These are phyloP conservation scores for Ammodytes dubius DNA, from an alignment of 2,113 vertebrate species.

Conservation along the genomic window DNA sequence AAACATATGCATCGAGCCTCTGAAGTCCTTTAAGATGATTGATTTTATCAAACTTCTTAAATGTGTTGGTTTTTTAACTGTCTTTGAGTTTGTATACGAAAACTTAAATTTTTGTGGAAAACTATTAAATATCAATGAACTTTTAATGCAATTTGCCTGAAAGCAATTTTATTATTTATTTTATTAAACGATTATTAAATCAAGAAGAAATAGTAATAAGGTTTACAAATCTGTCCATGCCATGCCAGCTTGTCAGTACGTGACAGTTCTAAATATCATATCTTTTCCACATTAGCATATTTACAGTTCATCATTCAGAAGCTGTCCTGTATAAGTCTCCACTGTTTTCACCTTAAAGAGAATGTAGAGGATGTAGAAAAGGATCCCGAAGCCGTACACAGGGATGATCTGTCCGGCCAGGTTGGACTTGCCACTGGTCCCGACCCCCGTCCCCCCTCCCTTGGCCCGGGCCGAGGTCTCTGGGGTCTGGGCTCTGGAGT, in stretches of 20 bases:
- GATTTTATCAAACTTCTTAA: no score
- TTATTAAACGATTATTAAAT: no score
- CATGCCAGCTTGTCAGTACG: no score
- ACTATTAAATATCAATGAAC: no score
- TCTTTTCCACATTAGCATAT: background rate
- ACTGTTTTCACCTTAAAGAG: slow-evolving; percentile 92
- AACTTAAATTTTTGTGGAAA: no score
- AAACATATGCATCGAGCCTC: no score
- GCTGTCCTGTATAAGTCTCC: background rate
- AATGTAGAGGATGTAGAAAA: slow-evolving; percentile 97
- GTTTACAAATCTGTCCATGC: background rate
- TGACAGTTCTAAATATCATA: background rate
- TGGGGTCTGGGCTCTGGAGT: slow-evolving; percentile 88
- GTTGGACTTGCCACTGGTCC: slow-evolving; percentile 86
- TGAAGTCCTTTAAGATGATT: no score
- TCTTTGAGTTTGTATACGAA: no score
- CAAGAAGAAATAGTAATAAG: background rate
- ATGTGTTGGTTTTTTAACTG: no score
- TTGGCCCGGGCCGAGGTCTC: slow-evolving; percentile 90
- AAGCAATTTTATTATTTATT: no score
- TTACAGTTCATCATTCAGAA: background rate
- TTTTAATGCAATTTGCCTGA: no score
- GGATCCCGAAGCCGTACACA: slow-evolving; percentile 96
- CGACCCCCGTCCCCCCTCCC: slow-evolving; percentile 75
- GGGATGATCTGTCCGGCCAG: slow-evolving; percentile 97